phyloP scores from a whole-genome alignment of 2,113 vertebrate genomes.

The Condylura cristata region DNA sequence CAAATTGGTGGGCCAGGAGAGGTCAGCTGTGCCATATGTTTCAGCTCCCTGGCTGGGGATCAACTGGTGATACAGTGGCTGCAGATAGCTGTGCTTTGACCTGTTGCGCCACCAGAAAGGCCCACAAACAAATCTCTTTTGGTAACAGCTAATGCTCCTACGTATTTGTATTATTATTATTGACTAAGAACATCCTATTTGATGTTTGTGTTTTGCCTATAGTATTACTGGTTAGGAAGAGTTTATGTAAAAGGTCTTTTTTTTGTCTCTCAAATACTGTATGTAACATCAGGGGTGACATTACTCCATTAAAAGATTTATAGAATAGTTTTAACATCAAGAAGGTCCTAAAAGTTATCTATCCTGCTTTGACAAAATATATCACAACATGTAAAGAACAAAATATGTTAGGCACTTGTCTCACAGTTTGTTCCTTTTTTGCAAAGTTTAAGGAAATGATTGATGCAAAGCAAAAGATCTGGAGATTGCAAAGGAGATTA shows the following conservation, averaged over 20 bases:
- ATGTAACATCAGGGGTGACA: not conserved
- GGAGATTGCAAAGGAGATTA: not conserved
- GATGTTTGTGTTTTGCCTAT: not conserved
- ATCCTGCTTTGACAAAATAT: not conserved
- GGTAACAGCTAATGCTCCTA: not conserved
- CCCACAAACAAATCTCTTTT: not conserved
- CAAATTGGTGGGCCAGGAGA: too few species aligned
- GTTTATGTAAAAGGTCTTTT: not conserved
- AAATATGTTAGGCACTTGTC: not conserved
- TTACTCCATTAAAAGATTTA: not conserved
- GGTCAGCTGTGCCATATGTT: too few species aligned
- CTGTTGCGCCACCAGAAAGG: too few species aligned
- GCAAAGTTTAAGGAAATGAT: not conserved
- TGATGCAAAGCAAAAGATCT: not conserved
- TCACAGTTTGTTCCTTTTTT: not conserved
- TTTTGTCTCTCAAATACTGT: not conserved
- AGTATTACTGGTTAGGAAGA: not conserved
- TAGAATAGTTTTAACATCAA: constrained; percentile 5
- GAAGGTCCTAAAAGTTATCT: not conserved
- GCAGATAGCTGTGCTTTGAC: too few species aligned
- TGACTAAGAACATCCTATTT: not conserved
- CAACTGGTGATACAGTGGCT: too few species aligned
- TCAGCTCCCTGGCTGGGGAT: too few species aligned
- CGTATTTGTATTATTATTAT: not conserved
- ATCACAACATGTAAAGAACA: not conserved